A percentile compares a stretch with the other conserved stretches of the same genome.
Conservation (phyloP, 2,888 invertebrate species). For the Carpatolechia fugitivella region DNA sequence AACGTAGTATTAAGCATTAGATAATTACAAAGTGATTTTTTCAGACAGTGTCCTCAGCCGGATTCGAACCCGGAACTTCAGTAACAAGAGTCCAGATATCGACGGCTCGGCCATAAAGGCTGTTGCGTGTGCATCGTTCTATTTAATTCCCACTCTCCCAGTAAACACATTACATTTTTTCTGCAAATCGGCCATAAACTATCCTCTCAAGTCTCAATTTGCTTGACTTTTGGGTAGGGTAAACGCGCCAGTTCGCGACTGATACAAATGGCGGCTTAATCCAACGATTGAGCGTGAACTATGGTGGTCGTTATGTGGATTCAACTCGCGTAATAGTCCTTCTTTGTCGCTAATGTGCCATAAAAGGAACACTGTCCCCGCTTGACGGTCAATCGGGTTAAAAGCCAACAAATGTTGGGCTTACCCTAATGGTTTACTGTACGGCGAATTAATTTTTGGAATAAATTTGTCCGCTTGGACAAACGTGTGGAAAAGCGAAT, state of each 20-base stretch:
- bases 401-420: conserved; percentile 32
- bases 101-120: too few species aligned
- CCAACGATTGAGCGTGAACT: conserved; percentile 70
- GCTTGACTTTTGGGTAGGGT: conserved; percentile 49
- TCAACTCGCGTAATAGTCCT: conserved; percentile 58
- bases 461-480: too few species aligned
- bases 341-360: conserved; percentile 66
- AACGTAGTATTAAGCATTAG: too few species aligned
- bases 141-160: neutral
- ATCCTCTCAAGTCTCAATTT: conserved; percentile 44
- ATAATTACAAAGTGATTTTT: too few species aligned
- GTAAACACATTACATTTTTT: conserved; percentile 18
- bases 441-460: neutral
- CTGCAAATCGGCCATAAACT: conserved; percentile 25
- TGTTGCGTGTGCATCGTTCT: neutral
- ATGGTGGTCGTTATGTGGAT: conserved; percentile 62
- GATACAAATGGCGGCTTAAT: conserved; percentile 65
- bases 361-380: conserved; percentile 50
- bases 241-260: conserved; percentile 54
- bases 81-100: too few species aligned
- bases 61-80: too few species aligned
- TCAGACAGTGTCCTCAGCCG: too few species aligned
- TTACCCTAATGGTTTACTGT: conserved; percentile 17
- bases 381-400: conserved; percentile 43
- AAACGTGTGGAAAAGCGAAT: too few species aligned